Conservation (phyloP, 2,113 vertebrate genomes). For the Puffinus mauretanicus region DNA sequence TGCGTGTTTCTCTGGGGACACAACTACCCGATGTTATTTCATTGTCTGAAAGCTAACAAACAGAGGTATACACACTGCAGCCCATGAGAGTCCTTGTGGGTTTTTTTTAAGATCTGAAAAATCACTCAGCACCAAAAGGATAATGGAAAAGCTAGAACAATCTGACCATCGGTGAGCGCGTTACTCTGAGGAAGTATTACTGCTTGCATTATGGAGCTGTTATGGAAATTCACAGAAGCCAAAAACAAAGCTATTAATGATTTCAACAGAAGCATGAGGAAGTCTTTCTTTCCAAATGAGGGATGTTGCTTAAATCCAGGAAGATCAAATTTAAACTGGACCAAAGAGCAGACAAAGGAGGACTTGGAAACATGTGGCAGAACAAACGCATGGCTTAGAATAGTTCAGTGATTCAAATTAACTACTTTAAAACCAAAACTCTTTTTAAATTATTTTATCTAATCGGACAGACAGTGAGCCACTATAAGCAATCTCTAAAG, state of each 20-base stretch:
- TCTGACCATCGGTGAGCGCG: neutral
- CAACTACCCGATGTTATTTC: neutral
- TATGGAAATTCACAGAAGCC: conserved; percentile 40
- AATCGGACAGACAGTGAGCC: neutral
- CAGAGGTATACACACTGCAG: neutral
- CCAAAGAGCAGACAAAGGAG: conserved; percentile 50
- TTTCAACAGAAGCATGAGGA: conserved; percentile 49
- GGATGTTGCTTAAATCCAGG: conserved; percentile 49
- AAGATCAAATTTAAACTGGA: conserved; percentile 53
- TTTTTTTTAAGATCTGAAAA: neutral
- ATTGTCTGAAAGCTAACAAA: neutral
- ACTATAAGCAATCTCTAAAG: neutral
- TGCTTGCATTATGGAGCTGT: neutral
- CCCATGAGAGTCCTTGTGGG: neutral
- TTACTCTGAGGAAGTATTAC: neutral
- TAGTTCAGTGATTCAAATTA: neutral
- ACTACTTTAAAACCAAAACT: neutral
- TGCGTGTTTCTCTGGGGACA: neutral
- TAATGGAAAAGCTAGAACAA: neutral
- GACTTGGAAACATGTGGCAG: neutral
- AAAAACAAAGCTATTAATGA: conserved; percentile 20
- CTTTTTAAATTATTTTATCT: neutral
- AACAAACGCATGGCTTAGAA: neutral
- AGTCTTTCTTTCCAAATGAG: conserved; percentile 48
- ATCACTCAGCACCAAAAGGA: neutral